phyloP scores from a whole-genome alignment of 2,888 invertebrate species.

The Orthosia gracilis region DNA sequence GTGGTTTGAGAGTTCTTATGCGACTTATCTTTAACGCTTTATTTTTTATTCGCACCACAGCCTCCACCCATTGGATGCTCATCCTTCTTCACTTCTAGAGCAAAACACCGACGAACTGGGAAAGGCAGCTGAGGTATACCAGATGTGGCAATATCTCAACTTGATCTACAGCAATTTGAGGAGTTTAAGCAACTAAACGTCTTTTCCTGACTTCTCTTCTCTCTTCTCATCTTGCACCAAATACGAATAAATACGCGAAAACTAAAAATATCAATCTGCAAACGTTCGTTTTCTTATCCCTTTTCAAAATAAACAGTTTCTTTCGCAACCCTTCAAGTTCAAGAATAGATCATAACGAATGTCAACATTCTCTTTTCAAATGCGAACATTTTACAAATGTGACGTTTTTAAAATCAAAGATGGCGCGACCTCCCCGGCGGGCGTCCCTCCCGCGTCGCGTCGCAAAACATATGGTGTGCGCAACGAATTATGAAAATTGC shows the following conservation, averaged over 20 bases:
- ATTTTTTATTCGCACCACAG: constrained; percentile 34
- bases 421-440: constrained; percentile 62
- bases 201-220: too few relatives aligned
- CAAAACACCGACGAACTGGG: neutral
- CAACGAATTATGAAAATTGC: constrained; percentile 68
- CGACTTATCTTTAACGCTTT: constrained; percentile 26
- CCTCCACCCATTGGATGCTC: neutral
- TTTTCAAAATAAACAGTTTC: constrained; percentile 10
- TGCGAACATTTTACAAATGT: too few relatives aligned
- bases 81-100: neutral
- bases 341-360: constrained; percentile 44
- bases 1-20: constrained; percentile 3
- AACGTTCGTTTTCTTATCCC: neutral
- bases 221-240: too few relatives aligned
- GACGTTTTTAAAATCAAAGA: constrained; percentile 55
- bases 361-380: constrained; percentile 28
- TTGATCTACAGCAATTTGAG: neutral
- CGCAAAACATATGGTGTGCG: constrained; percentile 58
- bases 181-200: neutral
- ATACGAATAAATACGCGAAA: too few relatives aligned
- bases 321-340: neutral
- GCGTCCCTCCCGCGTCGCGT: constrained; percentile 59
- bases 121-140: neutral
- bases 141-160: constrained; percentile 1
- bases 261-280: neutral